Evolutionary conservation across 1,140 invertebrate genomes (phyloP), one percentile per base, ranked within the genome.

Genomic region (Hycleus cichorii): DNA sequence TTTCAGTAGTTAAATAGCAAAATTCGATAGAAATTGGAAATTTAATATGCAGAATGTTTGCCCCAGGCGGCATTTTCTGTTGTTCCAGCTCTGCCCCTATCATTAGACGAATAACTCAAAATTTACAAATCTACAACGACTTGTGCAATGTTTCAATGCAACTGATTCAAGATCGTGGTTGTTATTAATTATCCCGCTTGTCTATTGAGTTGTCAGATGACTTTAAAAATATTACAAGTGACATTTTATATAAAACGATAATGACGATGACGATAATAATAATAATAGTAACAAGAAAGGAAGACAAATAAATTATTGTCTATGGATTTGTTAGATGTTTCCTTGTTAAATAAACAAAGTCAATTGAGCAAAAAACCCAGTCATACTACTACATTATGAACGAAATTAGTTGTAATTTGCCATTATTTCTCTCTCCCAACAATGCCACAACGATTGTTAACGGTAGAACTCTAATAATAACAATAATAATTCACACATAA

Each of bases 371-470:
- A 53, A 45, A 42, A 53, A 53, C 25, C 42, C 40, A 53, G 40
- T 45, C 51, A 53, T 45, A 53, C 51, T 53, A 44, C 51, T 44
- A 44, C 50, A 52, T 52, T 27, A 18, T 52, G 7, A 32, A 32
- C 32, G n/a, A 53, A 53, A 53, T 53, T 53, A 53, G 51, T 53
- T 42, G 42, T 53, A 53, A 53, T 53, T 53, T 53, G 51, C 51
- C 51, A 46, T 32, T 18, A 18, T 18, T 18, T 18, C 18, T 18
- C 18, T 32, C 32, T 32, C 32, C 7, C 32, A 32, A 32, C 32
- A 32, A 32, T 32, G 7, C 7, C 4, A 32, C 32, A 6, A 46
- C 51, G 39, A 45, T 53, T 53, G 32, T 43, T 43, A 52, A 52
- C 50, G 50, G 50, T 44, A 44, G 50, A 53, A 32, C 42, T 44